Percentiles rank a stretch among this genome's conserved stretches.
Evolutionary conservation across 1,140 invertebrate species (phyloP).

Genomic region (Drosophila gunungcola): DNA sequence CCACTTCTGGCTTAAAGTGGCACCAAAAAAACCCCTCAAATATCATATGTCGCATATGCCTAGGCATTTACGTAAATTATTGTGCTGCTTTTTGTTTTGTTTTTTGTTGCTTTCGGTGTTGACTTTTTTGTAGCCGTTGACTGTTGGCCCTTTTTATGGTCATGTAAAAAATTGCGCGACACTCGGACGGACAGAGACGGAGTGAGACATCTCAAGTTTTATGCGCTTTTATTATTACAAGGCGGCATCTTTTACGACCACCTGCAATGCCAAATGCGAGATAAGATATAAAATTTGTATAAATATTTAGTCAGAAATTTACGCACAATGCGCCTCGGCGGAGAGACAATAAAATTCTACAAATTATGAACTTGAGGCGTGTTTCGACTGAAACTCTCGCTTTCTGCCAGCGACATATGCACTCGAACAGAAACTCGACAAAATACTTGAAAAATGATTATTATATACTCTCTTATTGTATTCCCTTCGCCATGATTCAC

Average conservation of each 20-base stretch:
- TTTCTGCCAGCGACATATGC: slow-evolving; percentile 69
- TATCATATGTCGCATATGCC: slow-evolving; percentile 58
- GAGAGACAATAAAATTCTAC: slow-evolving; percentile 56
- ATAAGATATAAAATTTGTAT: slow-evolving; percentile 73
- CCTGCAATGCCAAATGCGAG: slow-evolving; percentile 64
- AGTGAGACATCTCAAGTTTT: slow-evolving; percentile 64
- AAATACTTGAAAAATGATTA: slow-evolving; percentile 41
- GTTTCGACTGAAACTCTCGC: slow-evolving; percentile 30
- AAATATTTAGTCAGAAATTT: slow-evolving; percentile 54
- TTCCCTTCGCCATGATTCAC: slow-evolving; percentile 12
- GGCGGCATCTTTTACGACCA: slow-evolving; percentile 72
- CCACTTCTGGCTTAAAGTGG: slow-evolving; percentile 7
- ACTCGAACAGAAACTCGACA: slow-evolving; percentile 42
- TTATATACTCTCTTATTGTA: slow-evolving; percentile 25
- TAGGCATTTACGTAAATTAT: slow-evolving; percentile 76
- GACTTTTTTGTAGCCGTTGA: slow-evolving; percentile 44
- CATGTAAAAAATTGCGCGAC: slow-evolving; percentile 60
- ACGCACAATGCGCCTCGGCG: slow-evolving; percentile 8
- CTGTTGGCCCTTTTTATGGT: slow-evolving; percentile 67
- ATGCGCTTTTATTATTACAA: slow-evolving; percentile 72
- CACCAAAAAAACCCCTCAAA: slow-evolving; percentile 19
- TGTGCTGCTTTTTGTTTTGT: slow-evolving; percentile 48
- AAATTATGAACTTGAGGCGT: slow-evolving; percentile 77
- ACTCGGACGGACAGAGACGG: slow-evolving; percentile 2
- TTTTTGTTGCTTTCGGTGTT: slow-evolving; percentile 41